Conservation (phyloP, 2,113 vertebrate genomes). For the Nibea coibor region DNA sequence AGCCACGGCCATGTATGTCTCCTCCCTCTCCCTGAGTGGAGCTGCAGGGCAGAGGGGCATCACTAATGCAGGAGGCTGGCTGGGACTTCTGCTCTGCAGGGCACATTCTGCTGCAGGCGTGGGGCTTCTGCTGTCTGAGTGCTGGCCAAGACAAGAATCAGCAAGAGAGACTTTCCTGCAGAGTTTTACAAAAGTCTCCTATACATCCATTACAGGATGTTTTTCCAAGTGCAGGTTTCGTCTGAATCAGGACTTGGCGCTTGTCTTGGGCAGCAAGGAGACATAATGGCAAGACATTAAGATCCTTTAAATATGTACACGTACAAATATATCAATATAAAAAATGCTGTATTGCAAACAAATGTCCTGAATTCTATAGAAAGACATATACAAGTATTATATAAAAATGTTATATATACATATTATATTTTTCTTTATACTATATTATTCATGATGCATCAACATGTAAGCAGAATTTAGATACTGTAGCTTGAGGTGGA, state of each 20-base stretch:
- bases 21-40: slow-evolving; percentile 64
- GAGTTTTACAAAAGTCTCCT: slow-evolving; percentile 62
- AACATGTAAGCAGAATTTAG: not conserved
- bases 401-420: not conserved
- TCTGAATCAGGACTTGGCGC: slow-evolving; percentile 31
- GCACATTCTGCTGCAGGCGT: slow-evolving; percentile 67
- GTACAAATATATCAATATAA: not conserved
- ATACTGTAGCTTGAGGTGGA: not conserved
- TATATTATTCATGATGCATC: not conserved
- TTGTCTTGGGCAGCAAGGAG: slow-evolving; percentile 8
- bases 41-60: slow-evolving; percentile 68
- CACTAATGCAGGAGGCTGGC: slow-evolving; percentile 76
- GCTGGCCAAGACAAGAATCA: slow-evolving; percentile 63
- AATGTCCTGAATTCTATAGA: not conserved
- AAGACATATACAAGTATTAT: not conserved
- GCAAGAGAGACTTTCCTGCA: slow-evolving; percentile 67
- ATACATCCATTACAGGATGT: slow-evolving; percentile 32
- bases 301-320: not conserved
- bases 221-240: slow-evolving; percentile 29
- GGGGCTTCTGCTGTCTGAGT: slow-evolving; percentile 70
- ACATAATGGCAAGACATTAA: not conserved
- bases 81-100: slow-evolving; percentile 72
- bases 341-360: not conserved
- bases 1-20: slow-evolving; percentile 59
- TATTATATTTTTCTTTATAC: too few species aligned